These are phyloP conservation scores for Varanus komodoensis DNA, from an alignment of 2,113 vertebrate species.

Conservation along the genomic window DNA sequence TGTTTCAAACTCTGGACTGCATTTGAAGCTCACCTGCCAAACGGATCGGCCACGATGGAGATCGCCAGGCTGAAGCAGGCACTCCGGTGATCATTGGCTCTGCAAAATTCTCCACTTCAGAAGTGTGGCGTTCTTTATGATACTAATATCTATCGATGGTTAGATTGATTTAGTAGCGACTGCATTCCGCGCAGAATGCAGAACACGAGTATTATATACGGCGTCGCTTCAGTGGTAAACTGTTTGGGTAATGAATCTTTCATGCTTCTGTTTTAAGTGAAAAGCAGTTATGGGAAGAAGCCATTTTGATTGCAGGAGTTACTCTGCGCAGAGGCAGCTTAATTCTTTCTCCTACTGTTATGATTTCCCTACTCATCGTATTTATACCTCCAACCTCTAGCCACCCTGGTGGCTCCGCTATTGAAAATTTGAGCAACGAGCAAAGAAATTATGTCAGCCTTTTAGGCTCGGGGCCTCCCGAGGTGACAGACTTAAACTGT, in stretches of 20 bases:
- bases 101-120: background rate
- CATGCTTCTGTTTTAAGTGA: background rate
- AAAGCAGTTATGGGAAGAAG: background rate
- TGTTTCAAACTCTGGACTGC: background rate
- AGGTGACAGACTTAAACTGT: no score
- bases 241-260: no score
- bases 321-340: background rate
- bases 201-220: background rate
- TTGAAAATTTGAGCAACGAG: no score
- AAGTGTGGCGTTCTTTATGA: background rate
- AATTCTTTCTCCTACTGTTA: background rate
- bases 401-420: no score
- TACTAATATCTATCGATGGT: constrained; percentile 23
- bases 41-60: background rate
- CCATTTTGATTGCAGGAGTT: background rate
- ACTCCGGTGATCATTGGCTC: background rate
- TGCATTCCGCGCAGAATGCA: background rate
- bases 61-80: background rate
- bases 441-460: no score
- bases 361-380: background rate
- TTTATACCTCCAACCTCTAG: no score
- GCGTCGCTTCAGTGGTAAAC: background rate
- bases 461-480: no score
- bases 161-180: background rate
- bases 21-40: background rate